Conservation (phyloP, 2,113 vertebrate species). For the Hyaena hyaena region DNA sequence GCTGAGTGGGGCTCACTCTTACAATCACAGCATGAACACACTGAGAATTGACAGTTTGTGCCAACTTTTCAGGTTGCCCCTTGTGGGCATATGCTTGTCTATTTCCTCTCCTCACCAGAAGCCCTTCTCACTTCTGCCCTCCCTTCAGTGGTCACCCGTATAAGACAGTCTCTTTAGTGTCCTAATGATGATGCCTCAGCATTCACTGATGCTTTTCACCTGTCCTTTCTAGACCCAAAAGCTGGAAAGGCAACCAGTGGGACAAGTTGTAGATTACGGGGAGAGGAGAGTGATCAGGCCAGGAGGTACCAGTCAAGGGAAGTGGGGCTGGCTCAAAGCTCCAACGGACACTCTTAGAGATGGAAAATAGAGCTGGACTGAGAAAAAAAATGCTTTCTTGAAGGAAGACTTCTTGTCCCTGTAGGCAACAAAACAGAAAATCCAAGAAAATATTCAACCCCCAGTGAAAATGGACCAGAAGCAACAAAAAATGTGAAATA, state of each 20-base stretch:
- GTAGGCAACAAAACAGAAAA: slow-evolving; percentile 38
- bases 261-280: background rate
- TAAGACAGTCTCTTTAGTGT: background rate
- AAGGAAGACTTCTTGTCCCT: slow-evolving; percentile 53
- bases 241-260: background rate
- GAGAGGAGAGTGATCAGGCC: background rate
- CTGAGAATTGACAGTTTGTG: background rate
- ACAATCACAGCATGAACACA: background rate
- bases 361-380: background rate
- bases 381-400: slow-evolving; percentile 5
- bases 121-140: background rate
- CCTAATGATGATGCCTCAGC: background rate
- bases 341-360: background rate
- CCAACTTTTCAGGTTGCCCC: background rate
- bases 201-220: background rate
- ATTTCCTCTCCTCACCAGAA: background rate
- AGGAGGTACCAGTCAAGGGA: background rate
- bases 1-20: background rate
- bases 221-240: background rate
- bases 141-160: background rate
- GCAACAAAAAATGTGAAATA: slow-evolving; percentile 76
- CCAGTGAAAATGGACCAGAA: slow-evolving; percentile 61
- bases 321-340: background rate
- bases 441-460: slow-evolving; percentile 43
- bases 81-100: background rate